These are phyloP conservation scores for Tyto alba DNA, from an alignment of 2,113 vertebrate species.

Conservation along the genomic window DNA sequence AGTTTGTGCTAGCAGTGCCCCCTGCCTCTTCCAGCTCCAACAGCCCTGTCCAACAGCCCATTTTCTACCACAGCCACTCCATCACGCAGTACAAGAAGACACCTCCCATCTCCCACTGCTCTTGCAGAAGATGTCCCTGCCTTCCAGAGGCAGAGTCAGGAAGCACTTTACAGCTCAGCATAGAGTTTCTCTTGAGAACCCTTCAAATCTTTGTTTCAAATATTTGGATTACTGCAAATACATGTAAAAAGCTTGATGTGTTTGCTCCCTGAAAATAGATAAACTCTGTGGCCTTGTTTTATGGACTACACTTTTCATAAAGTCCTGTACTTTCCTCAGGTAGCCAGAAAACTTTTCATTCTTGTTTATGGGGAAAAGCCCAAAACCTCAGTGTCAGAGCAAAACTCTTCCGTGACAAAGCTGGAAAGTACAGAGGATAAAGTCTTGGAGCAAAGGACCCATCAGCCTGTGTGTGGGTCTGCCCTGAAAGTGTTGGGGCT, in stretches of 20 bases:
- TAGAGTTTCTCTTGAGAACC: background rate
- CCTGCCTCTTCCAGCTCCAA: background rate
- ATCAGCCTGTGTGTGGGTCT: background rate
- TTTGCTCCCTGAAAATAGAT: background rate
- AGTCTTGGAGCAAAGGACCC: background rate
- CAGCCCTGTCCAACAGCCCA: background rate
- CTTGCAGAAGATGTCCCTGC: background rate
- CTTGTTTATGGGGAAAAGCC: background rate
- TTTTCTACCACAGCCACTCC: background rate
- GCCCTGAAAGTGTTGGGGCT: background rate
- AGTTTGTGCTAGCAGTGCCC: background rate
- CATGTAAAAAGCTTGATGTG: background rate
- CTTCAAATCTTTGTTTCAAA: background rate
- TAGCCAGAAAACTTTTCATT: background rate
- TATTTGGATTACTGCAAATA: background rate
- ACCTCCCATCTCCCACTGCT: background rate
- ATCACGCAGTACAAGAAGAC: background rate
- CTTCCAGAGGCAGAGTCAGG: background rate
- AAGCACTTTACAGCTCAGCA: background rate
- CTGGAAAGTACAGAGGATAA: background rate
- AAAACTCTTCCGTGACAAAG: background rate
- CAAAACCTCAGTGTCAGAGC: background rate
- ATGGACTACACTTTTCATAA: background rate
- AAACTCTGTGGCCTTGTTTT: background rate
- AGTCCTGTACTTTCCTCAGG: background rate